Percentiles rank a stretch among this genome's conserved stretches.
Conservation (phyloP, 1,140 invertebrate species). For the fruit fly (Drosophila melanogaster) region Release_6_plus_ISO1_MT NT_037436.4:5516501-5517000, state of each 20-base stretch:
- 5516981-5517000: neutral
- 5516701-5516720: neutral
- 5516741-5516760: neutral
- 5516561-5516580: conserved; percentile 32
- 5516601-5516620: conserved; percentile 24
- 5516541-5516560: conserved; percentile 10
- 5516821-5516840: no score
- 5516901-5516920: neutral
- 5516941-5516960: neutral
- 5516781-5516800: neutral
- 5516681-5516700: conserved; percentile 4
- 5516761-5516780: no score
- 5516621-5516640: conserved; percentile 34
- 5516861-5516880: neutral
- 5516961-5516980: neutral
- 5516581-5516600: conserved; percentile 26
- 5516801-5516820: neutral
- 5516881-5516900: neutral
- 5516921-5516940: conserved; percentile 4
- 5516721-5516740: neutral
- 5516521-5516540: conserved; percentile 37
- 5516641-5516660: conserved; percentile 52
- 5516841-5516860: neutral
- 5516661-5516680: conserved; percentile 17
- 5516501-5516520: conserved; percentile 32